Percentiles rank a stretch among this genome's conserved stretches.
These are phyloP conservation scores for Sebastiscus albofasciatus DNA, from an alignment of 2,797 vertebrate genomes.

Conservation along the genomic window DNA sequence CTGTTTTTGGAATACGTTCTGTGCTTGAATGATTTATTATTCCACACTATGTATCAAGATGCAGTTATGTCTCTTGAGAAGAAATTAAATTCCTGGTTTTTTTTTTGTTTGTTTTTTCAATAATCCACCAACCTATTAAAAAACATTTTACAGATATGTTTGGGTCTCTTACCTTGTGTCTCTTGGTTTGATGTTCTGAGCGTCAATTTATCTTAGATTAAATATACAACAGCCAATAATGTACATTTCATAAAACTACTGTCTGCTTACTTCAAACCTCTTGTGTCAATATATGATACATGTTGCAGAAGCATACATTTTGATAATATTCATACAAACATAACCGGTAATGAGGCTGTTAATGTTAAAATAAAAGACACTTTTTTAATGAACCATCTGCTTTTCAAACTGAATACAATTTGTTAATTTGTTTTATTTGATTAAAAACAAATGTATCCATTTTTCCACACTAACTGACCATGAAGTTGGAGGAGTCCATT, in stretches of 20 bases:
- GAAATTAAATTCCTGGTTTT: constrained; percentile 36
- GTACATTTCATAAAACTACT: neutral
- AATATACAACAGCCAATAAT: neutral
- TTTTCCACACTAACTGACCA: too few relatives aligned
- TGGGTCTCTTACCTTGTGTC: constrained; percentile 5
- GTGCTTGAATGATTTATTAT: constrained; percentile 62
- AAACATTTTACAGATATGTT: constrained; percentile 64
- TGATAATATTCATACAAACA: neutral
- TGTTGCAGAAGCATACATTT: neutral
- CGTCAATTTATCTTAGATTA: neutral
- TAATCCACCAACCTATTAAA: constrained; percentile 70
- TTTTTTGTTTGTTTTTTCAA: constrained; percentile 50
- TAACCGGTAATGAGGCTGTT: neutral
- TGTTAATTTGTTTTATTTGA: too few relatives aligned
- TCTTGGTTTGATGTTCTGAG: neutral
- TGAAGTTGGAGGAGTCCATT: too few relatives aligned
- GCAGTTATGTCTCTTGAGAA: constrained; percentile 48
- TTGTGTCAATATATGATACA: neutral
- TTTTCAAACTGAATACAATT: neutral
- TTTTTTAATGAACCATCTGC: neutral
- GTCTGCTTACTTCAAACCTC: neutral
- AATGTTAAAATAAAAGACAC: neutral
- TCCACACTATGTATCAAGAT: constrained; percentile 60
- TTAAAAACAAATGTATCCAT: too few relatives aligned
- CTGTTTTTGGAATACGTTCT: constrained; percentile 50